Base-by-base conservation (phyloP, 2,797 vertebrate species). In the Hirundo rustica region DNA sequence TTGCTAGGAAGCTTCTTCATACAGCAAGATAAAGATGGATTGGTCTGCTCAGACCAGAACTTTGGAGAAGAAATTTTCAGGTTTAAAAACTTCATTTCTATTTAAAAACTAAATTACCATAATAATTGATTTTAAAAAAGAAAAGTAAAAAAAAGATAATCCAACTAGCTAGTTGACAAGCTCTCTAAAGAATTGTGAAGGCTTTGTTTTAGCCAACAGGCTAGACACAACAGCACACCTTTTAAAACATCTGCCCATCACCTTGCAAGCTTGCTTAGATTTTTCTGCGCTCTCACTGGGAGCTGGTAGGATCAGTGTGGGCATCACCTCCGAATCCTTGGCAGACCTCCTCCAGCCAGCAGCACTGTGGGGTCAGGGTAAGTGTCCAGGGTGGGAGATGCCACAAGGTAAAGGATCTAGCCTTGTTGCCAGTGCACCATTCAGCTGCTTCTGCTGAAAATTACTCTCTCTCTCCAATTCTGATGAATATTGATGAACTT, bases 401-500 rank as follows among this genome's bases (percentile, higher is more conserved):
- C 16, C 51, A 58, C 64, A 64, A 91, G 70, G 66, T 48, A 79
- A 91, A 90, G 75, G 60, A 89, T 72, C 45, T 13, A 44, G 45
- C 51, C 42, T 65, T 36, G 47, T 30, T 91, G 60, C 38, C 71
- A 84, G 44, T 16, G 65, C 57, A 36, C 50, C 90, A 91, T 58
- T n/a, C 80, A 85, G 80, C 80, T 85, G 90, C 71, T 83, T 86
- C 73, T 80, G 62, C 68, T 86, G 66, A 66, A 85, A 87, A 91
- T 70, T 22, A 65, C 53, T 84, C 38, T 44, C 14, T 53, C 32
- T 44, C 67, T 29, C 45, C 25, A 48, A 2, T 44, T 88, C 72
- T 85, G 50, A 85, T 96, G 89, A 96, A 97, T 96, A 95, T 89
- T 89, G 83, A 95, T 94, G 92, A 94, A 66, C 42, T 84, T 67